phyloP scores from a whole-genome alignment of 1,140 invertebrate genomes.

The Pseudomyrmex concolor region DNA sequence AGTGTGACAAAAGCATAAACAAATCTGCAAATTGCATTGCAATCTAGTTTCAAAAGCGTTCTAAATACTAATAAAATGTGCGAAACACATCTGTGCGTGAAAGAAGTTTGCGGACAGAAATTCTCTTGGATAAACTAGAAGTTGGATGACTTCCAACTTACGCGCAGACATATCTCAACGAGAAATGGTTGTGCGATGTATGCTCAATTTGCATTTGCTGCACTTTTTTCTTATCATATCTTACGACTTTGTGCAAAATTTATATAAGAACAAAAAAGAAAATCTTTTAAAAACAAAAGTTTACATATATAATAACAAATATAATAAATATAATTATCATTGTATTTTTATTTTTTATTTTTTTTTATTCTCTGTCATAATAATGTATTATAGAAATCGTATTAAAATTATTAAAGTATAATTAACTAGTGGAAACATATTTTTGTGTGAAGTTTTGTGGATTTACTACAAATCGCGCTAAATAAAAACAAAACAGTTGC shows the following conservation, averaged over 20 bases:
- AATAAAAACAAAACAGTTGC: slow-evolving; percentile 41
- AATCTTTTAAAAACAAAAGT: neutral
- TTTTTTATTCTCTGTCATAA: neutral
- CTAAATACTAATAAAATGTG: slow-evolving; percentile 12
- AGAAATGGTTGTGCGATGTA: slow-evolving; percentile 45
- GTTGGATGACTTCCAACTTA: slow-evolving; percentile 68
- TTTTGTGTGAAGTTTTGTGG: neutral
- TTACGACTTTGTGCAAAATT: neutral
- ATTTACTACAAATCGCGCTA: slow-evolving; percentile 7
- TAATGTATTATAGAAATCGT: neutral
- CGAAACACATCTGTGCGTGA: slow-evolving; percentile 9
- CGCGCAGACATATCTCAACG: slow-evolving; percentile 52
- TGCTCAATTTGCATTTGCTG: neutral
- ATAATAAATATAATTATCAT: neutral
- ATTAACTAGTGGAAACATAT: neutral
- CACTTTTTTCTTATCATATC: slow-evolving; percentile 3
- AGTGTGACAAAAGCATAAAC: slow-evolving; percentile 15
- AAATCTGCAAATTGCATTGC: slow-evolving; percentile 15
- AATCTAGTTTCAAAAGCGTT: neutral
- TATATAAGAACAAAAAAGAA: neutral
- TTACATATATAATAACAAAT: neutral
- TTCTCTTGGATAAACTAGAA: slow-evolving; percentile 36
- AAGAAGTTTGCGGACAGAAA: slow-evolving; percentile 50
- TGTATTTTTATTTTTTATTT: too few species aligned
- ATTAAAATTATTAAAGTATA: slow-evolving; percentile 5